phyloP scores from a whole-genome alignment of 2,113 vertebrate genomes.

The Piprites chloris region DNA sequence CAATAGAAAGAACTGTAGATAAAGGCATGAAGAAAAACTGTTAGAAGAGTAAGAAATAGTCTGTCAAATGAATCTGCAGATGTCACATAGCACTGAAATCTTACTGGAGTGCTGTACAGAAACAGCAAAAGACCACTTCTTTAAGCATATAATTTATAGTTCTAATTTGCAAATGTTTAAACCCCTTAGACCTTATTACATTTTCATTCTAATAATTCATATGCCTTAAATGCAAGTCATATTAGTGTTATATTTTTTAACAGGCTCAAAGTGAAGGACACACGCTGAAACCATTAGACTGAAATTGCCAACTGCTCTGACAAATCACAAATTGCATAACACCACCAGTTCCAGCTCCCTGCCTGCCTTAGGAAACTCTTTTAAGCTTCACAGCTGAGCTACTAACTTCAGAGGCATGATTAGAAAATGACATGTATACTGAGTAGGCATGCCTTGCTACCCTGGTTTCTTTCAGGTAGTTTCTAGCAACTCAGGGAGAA shows the following conservation, averaged over 20 bases:
- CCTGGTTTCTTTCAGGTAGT: background rate
- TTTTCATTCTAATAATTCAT: conserved; percentile 20
- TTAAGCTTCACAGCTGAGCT: background rate
- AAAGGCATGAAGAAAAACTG: background rate
- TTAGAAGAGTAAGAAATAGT: background rate
- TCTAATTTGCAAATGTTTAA: background rate
- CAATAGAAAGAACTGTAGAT: background rate
- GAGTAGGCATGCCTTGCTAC: background rate
- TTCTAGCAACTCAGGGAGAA: background rate
- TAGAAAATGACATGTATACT: background rate
- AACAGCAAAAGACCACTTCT: background rate
- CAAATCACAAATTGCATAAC: background rate
- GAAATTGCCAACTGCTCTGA: background rate
- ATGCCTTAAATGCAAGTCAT: background rate
- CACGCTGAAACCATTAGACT: background rate
- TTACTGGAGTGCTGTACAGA: background rate
- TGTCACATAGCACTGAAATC: conserved; percentile 21
- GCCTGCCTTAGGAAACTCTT: background rate
- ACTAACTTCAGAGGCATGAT: background rate
- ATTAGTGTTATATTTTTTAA: background rate
- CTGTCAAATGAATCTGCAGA: background rate
- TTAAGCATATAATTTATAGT: conserved; percentile 10
- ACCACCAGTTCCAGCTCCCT: background rate
- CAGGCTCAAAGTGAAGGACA: background rate
- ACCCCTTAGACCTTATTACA: background rate